Evolutionary conservation across 2,797 vertebrate species (phyloP).

Genomic region (Mustela erminea): DNA sequence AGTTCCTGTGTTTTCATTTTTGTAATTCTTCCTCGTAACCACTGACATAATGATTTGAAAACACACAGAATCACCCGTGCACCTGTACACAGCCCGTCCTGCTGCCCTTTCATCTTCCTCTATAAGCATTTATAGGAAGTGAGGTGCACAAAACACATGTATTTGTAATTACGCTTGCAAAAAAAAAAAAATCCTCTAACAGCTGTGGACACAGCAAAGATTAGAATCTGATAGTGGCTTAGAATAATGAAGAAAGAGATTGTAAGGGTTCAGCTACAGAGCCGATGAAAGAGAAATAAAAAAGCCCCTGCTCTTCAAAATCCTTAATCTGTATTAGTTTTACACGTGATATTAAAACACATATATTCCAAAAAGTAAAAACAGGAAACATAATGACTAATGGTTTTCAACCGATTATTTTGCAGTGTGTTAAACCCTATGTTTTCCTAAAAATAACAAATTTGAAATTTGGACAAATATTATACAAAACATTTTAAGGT

Average conservation of each 20-base stretch:
- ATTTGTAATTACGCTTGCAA: constrained; percentile 57
- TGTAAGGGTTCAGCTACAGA: constrained; percentile 54
- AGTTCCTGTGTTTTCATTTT: not conserved
- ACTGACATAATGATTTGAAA: not conserved
- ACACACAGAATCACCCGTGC: not conserved
- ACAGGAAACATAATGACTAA: not conserved
- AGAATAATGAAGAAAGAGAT: constrained; percentile 73
- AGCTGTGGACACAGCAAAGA: constrained; percentile 76
- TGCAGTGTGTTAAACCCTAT: not conserved
- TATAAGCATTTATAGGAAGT: constrained; percentile 14
- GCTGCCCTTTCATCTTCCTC: not conserved
- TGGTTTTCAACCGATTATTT: not conserved
- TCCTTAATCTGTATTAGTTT: constrained; percentile 55
- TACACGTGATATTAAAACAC: constrained; percentile 55
- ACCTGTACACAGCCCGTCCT: not conserved
- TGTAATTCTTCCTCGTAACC: not conserved
- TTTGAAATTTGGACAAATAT: not conserved
- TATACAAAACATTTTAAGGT: not conserved
- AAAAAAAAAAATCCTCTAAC: constrained; percentile 73
- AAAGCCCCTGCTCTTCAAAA: constrained; percentile 59
- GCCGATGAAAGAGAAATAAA: constrained; percentile 52
- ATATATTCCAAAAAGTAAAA: not conserved
- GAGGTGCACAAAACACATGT: not conserved
- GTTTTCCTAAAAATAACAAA: not conserved
- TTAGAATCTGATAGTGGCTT: constrained; percentile 75